Evolutionary conservation across 2,113 vertebrate genomes (phyloP).

Genomic region (Scortum barcoo): DNA sequence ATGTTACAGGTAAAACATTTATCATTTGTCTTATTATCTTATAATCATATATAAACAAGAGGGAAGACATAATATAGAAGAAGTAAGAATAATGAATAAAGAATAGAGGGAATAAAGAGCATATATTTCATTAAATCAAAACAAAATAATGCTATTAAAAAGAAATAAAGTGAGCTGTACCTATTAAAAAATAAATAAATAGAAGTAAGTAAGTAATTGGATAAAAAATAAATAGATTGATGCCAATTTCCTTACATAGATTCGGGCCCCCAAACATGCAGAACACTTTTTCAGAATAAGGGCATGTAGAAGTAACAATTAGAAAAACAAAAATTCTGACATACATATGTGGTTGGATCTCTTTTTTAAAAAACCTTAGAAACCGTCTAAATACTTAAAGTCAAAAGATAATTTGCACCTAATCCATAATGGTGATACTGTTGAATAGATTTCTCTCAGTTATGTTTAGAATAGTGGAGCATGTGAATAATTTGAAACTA

Average conservation of each 20-base stretch:
- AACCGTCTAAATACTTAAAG: background rate
- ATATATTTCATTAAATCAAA: too few relatives aligned
- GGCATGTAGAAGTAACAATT: too few relatives aligned
- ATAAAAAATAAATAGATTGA: background rate
- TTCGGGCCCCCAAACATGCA: background rate
- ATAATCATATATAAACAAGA: too few relatives aligned
- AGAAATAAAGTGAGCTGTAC: background rate
- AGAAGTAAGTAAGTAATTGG: too few relatives aligned
- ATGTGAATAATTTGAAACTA: background rate
- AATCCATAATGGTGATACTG: background rate
- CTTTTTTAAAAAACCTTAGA: background rate
- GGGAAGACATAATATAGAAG: background rate
- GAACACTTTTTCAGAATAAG: background rate
- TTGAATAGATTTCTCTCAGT: background rate
- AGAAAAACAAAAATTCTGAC: too few relatives aligned
- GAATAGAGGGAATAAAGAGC: background rate
- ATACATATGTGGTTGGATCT: background rate
- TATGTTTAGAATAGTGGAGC: background rate
- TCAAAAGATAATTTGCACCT: background rate
- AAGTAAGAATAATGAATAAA: background rate
- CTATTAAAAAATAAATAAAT: background rate
- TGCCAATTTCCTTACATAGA: background rate
- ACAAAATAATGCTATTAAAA: background rate
- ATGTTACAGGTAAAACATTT: background rate
- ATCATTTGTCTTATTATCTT: background rate